Evolutionary conservation across 2,797 vertebrate species (phyloP).

Genomic region (Streptopelia turtur): DNA sequence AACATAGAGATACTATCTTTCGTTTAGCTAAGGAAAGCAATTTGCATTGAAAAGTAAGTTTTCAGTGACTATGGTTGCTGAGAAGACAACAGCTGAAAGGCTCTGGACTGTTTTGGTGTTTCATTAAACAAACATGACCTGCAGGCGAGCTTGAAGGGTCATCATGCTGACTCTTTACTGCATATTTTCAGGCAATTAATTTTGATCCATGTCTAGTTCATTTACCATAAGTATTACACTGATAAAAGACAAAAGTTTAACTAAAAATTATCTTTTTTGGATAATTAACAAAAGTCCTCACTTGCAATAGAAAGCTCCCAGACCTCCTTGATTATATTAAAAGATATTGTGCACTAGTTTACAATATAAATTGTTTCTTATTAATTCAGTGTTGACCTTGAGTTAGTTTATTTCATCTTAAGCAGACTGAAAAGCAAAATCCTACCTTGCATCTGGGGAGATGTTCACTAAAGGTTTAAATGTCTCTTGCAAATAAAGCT

Average conservation of each 20-base stretch:
- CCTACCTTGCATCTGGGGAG: constrained; percentile 95
- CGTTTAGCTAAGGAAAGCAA: neutral
- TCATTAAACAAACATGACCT: neutral
- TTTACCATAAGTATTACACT: neutral
- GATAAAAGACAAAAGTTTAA: neutral
- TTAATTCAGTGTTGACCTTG: neutral
- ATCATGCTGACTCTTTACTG: neutral
- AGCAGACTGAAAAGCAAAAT: constrained; percentile 10
- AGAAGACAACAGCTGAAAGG: neutral
- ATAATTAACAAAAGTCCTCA: neutral
- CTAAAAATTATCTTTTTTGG: neutral
- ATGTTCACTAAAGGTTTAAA: constrained; percentile 96
- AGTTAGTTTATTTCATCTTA: neutral
- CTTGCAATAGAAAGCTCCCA: neutral
- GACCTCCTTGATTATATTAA: neutral
- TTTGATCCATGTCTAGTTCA: neutral
- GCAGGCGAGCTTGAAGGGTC: neutral
- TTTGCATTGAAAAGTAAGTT: neutral
- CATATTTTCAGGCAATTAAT: neutral
- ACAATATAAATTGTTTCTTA: neutral
- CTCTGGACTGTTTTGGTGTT: neutral
- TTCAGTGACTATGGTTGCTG: neutral
- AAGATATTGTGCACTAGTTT: neutral
- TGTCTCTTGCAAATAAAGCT: constrained; percentile 94
- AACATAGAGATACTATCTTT: neutral